Conservation (phyloP, 2,888 invertebrate species). For the Agrotis puta region DNA sequence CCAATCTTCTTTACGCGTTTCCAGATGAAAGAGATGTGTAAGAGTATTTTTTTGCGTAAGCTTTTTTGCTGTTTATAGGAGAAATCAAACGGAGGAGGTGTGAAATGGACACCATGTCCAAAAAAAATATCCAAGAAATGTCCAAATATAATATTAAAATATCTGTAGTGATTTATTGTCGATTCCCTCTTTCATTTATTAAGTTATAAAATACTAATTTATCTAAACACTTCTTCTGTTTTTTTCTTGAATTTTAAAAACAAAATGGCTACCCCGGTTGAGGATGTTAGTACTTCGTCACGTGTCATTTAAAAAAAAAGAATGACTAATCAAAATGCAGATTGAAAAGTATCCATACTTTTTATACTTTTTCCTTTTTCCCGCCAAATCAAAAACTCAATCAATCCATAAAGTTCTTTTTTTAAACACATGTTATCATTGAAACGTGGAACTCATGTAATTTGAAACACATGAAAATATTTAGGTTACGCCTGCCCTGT, state of each 20-base stretch:
- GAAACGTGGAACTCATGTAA: conserved; percentile 25
- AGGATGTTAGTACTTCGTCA: neutral
- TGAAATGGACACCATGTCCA: too few relatives aligned
- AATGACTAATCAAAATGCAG: neutral
- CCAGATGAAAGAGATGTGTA: too few relatives aligned
- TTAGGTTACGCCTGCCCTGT: conserved; percentile 28
- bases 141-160: too few relatives aligned
- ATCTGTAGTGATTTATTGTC: too few relatives aligned
- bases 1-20: too few relatives aligned
- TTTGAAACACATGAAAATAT: conserved; percentile 38
- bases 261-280: neutral
- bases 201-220: too few relatives aligned
- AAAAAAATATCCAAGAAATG: too few relatives aligned
- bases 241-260: neutral
- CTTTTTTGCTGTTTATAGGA: too few relatives aligned
- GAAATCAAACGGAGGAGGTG: too few relatives aligned
- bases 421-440: conserved; percentile 7
- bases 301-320: neutral
- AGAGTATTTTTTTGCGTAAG: too few relatives aligned
- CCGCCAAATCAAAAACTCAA: conserved; percentile 1
- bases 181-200: too few relatives aligned
- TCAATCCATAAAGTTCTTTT: neutral
- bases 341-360: neutral
- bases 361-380: too few relatives aligned
- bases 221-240: neutral